Base-by-base conservation (phyloP, 2,797 vertebrate genomes). In the Lophotriccus pileatus region DNA sequence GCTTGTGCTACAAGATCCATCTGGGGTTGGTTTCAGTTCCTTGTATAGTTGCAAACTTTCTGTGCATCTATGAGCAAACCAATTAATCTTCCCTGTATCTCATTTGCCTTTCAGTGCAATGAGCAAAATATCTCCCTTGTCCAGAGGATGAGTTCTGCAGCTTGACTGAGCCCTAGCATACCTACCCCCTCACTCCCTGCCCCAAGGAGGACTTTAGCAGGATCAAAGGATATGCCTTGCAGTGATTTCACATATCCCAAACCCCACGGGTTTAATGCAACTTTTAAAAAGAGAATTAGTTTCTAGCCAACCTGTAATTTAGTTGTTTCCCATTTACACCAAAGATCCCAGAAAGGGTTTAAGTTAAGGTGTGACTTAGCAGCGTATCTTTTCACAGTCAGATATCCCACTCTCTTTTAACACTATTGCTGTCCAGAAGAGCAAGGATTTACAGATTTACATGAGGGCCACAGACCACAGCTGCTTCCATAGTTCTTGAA, bases 31-130 rank as follows among this genome's bases (percentile, higher is more conserved):
- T 90, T 84, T 95, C 68, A 60, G 72, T 80, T 95, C 90, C 86
- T 92, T 11, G 1, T 90, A 39, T 15, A 80, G 74, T 20, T 74
- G 84, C 64, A 92, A 94, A 67, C 74, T 92, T 94, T 91, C 67
- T 92, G 53, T 36, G 17, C 34, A 46, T 49, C 66, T 91, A 6
- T 36, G 8, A 86, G 25, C 30, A 76, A 90, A 69, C 15, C 25
- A 69, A 50, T 84, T 88, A 58, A 75, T 88, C 47, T 67, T 79
- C n/a, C 13, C 41, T 39, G 6, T 14, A n/a, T 28, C 59, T 84
- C 32, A 23, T 82, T 91, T 69, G 23, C 36, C 19, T 66, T 76
- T 63, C 7, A 76, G 28, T 21, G 44, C 41, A 52, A 39, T 3
- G 27, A 84, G 21, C 36, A 73, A 55, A 86, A 14, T 27, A 22